A percentile compares a stretch with the other conserved stretches of the same genome.
Conservation (phyloP, 2,113 vertebrate species). For the Petromus typicus region DNA sequence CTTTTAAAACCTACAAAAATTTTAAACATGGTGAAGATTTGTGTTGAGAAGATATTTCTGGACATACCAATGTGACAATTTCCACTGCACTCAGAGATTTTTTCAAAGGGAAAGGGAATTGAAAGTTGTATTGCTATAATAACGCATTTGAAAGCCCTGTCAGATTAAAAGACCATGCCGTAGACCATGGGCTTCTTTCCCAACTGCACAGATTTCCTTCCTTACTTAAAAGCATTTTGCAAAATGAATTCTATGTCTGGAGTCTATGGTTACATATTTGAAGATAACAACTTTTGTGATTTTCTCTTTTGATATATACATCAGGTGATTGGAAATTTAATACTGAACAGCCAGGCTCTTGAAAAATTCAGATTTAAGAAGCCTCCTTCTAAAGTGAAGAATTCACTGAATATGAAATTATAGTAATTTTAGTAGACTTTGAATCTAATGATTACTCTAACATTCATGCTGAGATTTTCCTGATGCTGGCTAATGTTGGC, state of each 20-base stretch:
- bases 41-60: conserved; percentile 23
- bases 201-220: conserved; percentile 35
- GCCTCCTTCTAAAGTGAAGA: conserved; percentile 58
- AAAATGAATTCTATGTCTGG: conserved; percentile 51
- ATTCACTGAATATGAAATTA: conserved; percentile 71
- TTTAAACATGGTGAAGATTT: conserved; percentile 3
- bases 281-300: conserved; percentile 59
- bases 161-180: not conserved
- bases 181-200: not conserved
- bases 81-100: not conserved
- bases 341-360: conserved; percentile 58
- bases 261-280: conserved; percentile 15
- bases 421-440: conserved; percentile 68
- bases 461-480: conserved; percentile 55
- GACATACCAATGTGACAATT: not conserved
- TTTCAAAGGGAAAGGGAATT: conserved; percentile 6
- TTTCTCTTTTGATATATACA: conserved; percentile 61
- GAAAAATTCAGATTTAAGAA: conserved; percentile 66
- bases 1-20: not conserved
- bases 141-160: not conserved
- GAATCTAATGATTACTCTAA: conserved; percentile 67
- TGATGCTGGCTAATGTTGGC: conserved; percentile 36
- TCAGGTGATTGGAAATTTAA: conserved; percentile 62
- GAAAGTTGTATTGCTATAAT: not conserved
- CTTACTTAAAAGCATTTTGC: conserved; percentile 48